Evolutionary conservation across 2,797 vertebrate genomes (phyloP).

Genomic region (Parauchenoglanis punctatus): DNA sequence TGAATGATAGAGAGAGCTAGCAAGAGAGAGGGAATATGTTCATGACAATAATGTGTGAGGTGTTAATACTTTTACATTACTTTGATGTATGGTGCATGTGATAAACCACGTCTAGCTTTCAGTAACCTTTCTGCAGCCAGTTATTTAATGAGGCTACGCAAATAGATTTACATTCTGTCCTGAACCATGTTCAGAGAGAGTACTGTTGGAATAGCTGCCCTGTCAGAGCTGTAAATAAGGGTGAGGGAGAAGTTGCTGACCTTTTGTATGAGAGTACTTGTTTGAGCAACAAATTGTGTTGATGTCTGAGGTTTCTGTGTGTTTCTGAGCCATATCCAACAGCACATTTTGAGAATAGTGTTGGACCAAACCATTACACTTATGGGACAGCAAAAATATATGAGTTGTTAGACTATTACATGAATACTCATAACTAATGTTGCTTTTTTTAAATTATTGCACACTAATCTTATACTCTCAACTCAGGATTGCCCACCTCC

Average conservation of each 20-base stretch:
- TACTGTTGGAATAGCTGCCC: neutral
- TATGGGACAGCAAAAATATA: neutral
- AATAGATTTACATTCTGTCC: conserved; percentile 58
- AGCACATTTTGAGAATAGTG: neutral
- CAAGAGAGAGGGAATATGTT: conserved; percentile 5
- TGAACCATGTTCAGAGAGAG: neutral
- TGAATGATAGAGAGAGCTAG: neutral
- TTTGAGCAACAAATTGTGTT: neutral
- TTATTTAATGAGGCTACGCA: conserved; percentile 51
- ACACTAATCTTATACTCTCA: neutral
- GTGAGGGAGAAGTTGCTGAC: neutral
- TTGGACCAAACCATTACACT: neutral
- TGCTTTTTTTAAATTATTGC: neutral
- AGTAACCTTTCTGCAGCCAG: conserved; percentile 44
- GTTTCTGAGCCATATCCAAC: neutral
- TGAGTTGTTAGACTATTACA: neutral
- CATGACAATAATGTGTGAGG: conserved; percentile 32
- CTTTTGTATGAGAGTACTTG: conserved; percentile 3
- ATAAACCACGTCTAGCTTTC: conserved; percentile 48
- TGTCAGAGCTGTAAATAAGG: conserved; percentile 18
- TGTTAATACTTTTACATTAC: conserved; percentile 48
- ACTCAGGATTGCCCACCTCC: neutral
- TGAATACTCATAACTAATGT: conserved; percentile 30
- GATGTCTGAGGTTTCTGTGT: neutral
- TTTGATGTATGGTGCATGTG: conserved; percentile 35